A percentile compares a stretch with the other conserved stretches of the same genome.
phyloP scores from a whole-genome alignment of 2,797 vertebrate species.

The Typhlichthys eigenmanni region DNA sequence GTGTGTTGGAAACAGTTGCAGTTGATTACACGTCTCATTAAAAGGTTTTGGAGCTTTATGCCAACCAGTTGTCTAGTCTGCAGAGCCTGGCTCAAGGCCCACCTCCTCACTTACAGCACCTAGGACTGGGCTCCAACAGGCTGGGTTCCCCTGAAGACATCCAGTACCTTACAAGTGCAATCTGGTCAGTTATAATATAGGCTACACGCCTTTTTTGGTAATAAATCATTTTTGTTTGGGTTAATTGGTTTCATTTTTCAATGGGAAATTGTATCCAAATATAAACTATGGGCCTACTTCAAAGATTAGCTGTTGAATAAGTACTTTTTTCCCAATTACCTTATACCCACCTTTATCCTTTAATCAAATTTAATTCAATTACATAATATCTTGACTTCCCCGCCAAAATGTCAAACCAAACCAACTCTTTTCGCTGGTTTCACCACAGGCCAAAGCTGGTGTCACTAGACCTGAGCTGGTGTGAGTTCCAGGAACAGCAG shows the following conservation, averaged over 20 bases:
- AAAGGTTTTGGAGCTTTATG: conserved; percentile 86
- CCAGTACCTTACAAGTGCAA: conserved; percentile 57
- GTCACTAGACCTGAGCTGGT: conserved; percentile 88
- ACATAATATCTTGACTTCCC: too few relatives aligned
- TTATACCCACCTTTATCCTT: too few relatives aligned
- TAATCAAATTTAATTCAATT: too few relatives aligned
- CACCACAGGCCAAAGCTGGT: conserved; percentile 82
- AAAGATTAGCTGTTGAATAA: too few relatives aligned
- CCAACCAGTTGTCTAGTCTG: conserved; percentile 75
- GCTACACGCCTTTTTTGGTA: neutral
- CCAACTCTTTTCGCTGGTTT: conserved; percentile 7
- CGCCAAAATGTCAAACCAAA: too few relatives aligned
- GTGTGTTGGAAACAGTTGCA: neutral
- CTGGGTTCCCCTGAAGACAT: conserved; percentile 68
- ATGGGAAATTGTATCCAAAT: too few relatives aligned
- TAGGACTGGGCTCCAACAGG: conserved; percentile 81
- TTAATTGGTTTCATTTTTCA: too few relatives aligned
- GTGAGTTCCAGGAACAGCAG: conserved; percentile 75
- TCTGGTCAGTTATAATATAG: conserved; percentile 75
- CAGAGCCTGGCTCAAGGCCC: conserved; percentile 61
- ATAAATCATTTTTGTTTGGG: too few relatives aligned
- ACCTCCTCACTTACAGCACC: conserved; percentile 74
- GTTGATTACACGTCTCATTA: neutral
- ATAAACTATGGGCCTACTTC: too few relatives aligned
- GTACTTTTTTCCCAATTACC: too few relatives aligned